Percentiles rank a stretch among this genome's conserved stretches.
phyloP scores from a whole-genome alignment of 2,113 vertebrate species.

The Gymnorhina tibicen region DNA sequence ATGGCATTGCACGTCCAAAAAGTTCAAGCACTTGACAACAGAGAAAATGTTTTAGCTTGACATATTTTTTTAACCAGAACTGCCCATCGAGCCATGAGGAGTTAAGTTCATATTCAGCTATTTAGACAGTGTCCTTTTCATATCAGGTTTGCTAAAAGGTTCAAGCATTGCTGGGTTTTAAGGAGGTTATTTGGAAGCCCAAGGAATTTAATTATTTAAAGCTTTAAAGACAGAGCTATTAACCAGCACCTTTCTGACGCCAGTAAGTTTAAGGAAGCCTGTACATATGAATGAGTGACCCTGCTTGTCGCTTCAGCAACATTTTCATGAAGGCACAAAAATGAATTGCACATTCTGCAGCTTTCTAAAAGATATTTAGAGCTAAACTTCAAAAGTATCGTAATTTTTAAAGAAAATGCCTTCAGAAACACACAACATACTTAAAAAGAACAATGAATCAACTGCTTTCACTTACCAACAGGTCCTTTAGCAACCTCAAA shows the following conservation, averaged over 20 bases:
- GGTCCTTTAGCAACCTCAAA: not conserved
- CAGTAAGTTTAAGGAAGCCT: not conserved
- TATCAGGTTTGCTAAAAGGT: not conserved
- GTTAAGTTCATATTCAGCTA: not conserved
- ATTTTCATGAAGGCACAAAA: not conserved
- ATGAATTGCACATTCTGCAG: not conserved
- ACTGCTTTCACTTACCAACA: not conserved
- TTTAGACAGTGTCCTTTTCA: not conserved
- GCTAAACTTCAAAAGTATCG: not conserved
- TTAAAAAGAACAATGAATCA: not conserved
- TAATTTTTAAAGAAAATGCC: not conserved
- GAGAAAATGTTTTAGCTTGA: not conserved
- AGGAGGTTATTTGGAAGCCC: not conserved
- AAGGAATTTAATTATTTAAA: constrained; percentile 20
- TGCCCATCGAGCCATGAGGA: not conserved
- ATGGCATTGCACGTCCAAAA: not conserved
- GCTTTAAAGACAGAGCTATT: constrained; percentile 1
- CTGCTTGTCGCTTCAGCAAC: not conserved
- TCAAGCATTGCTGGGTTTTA: not conserved
- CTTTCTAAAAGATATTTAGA: not conserved
- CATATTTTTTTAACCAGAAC: not conserved
- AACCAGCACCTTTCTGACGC: not conserved
- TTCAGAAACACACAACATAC: not conserved
- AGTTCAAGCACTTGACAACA: not conserved
- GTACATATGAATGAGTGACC: not conserved